Evolutionary conservation across 2,113 vertebrate genomes (phyloP).

Genomic region (crab-eating macaque (Macaca fascicularis)): T2T-MFA8v1.1 NC_088380.1:3049001-3049500

Average conservation of each 20-base stretch:
- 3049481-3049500: background rate
- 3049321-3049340: background rate
- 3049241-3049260: fast-evolving
- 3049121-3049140: background rate
- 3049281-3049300: fast-evolving
- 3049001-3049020: fast-evolving
- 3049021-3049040: fast-evolving
- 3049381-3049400: fast-evolving
- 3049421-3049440: background rate
- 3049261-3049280: background rate
- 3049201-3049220: background rate
- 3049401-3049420: background rate
- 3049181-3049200: background rate
- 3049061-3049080: no score
- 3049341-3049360: background rate
- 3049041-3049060: background rate
- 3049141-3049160: background rate
- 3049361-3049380: fast-evolving
- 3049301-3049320: background rate
- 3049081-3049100: background rate
- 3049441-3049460: background rate
- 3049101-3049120: background rate
- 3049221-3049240: fast-evolving
- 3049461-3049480: no score
- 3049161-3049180: background rate